These are phyloP conservation scores for Toxonevra muliebris DNA, from an alignment of 2,888 invertebrate species.

Conservation along the genomic window DNA sequence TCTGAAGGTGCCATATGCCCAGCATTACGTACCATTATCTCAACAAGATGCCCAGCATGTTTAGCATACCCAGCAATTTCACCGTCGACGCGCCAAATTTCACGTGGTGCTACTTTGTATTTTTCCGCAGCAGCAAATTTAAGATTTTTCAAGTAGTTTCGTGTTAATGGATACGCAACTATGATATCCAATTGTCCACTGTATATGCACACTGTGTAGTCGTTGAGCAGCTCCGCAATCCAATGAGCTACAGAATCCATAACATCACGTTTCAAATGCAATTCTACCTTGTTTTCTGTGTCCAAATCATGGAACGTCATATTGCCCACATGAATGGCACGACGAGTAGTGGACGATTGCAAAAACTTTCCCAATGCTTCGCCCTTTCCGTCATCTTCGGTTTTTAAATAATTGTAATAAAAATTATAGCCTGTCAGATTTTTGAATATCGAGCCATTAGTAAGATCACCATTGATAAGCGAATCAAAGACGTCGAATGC, in stretches of 20 bases:
- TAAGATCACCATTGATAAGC: slow-evolving; percentile 71
- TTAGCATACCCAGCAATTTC: slow-evolving; percentile 82
- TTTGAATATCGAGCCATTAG: slow-evolving; percentile 75
- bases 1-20: slow-evolving; percentile 86
- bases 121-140: slow-evolving; percentile 73
- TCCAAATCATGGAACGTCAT: slow-evolving; percentile 71
- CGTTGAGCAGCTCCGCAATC: slow-evolving; percentile 74
- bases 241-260: slow-evolving; percentile 83
- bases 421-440: slow-evolving; percentile 59
- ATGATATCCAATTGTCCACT: slow-evolving; percentile 93
- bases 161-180: slow-evolving; percentile 86
- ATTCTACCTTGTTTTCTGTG: slow-evolving; percentile 71
- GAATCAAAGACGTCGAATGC: slow-evolving; percentile 79
- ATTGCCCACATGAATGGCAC: slow-evolving; percentile 86
- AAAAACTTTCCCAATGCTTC: slow-evolving; percentile 61
- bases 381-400: slow-evolving; percentile 72
- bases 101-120: slow-evolving; percentile 74
- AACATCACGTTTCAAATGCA: slow-evolving; percentile 77
- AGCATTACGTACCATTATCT: slow-evolving; percentile 79
- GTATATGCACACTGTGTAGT: slow-evolving; percentile 75
- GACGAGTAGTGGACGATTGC: slow-evolving; percentile 68
- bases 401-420: slow-evolving; percentile 67
- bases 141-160: slow-evolving; percentile 78
- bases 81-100: slow-evolving; percentile 75
- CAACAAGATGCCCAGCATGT: slow-evolving; percentile 75